A percentile compares a stretch with the other conserved stretches of the same genome.
phyloP scores from a whole-genome alignment of 2,888 invertebrate genomes.

The Seladonia tumulorum region DNA sequence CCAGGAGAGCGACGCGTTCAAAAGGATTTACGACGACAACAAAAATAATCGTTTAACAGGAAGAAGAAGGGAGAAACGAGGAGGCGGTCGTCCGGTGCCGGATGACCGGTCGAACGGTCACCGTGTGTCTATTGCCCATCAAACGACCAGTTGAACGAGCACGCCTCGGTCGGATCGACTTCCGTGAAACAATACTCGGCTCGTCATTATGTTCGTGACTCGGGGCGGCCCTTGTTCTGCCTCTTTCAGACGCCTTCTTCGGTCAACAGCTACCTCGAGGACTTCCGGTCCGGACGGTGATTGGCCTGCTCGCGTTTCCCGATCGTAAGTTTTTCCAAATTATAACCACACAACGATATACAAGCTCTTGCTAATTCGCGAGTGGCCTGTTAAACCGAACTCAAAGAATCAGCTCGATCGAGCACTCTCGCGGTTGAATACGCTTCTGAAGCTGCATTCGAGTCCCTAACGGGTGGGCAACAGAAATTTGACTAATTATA shows the following conservation, averaged over 20 bases:
- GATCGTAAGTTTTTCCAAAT: neutral
- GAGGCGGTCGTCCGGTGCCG: conserved; percentile 53
- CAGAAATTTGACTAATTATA: too few relatives aligned
- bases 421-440: neutral
- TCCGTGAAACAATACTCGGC: conserved; percentile 60
- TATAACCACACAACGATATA: too few relatives aligned
- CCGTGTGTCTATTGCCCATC: conserved; percentile 76
- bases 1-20: conserved; percentile 73
- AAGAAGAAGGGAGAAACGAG: conserved; percentile 33
- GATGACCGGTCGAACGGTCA: conserved; percentile 73
- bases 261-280: neutral
- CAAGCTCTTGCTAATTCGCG: neutral
- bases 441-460: too few relatives aligned
- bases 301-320: neutral
- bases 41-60: conserved; percentile 77
- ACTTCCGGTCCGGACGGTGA: neutral
- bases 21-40: conserved; percentile 78
- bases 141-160: conserved; percentile 70
- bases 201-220: conserved; percentile 39
- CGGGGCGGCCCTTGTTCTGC: neutral
- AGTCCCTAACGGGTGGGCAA: too few relatives aligned
- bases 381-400: neutral
- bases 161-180: conserved; percentile 60
- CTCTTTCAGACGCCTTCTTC: neutral
- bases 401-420: neutral